Conservation (phyloP, 2,113 vertebrate genomes). For the Synodontis membranacea region DNA sequence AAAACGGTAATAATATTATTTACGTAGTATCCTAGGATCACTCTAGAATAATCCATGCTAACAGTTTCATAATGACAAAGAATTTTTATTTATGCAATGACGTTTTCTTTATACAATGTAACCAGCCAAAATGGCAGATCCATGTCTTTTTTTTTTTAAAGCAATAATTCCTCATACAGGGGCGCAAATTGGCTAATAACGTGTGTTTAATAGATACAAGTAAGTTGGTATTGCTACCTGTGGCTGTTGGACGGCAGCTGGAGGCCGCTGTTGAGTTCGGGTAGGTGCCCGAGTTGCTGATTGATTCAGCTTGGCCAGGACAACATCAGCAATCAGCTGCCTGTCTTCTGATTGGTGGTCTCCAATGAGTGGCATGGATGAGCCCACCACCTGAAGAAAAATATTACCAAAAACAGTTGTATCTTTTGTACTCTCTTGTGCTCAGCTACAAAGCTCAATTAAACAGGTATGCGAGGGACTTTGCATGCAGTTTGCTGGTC, state of each 20-base stretch:
- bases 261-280: slow-evolving; percentile 84
- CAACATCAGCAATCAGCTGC: slow-evolving; percentile 90
- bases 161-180: neutral
- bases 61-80: neutral
- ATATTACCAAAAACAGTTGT: neutral
- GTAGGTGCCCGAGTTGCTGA: slow-evolving; percentile 71
- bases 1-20: neutral
- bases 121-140: neutral
- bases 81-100: neutral
- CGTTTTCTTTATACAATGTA: too few species aligned
- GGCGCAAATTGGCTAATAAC: neutral
- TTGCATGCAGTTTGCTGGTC: neutral
- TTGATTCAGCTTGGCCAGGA: slow-evolving; percentile 90
- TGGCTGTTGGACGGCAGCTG: slow-evolving; percentile 85
- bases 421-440: neutral
- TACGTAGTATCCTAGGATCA: neutral
- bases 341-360: slow-evolving; percentile 94
- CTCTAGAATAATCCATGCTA: neutral
- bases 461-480: neutral
- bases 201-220: neutral
- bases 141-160: neutral
- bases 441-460: neutral
- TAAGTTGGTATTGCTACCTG: slow-evolving; percentile 74
- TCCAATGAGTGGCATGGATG: slow-evolving; percentile 93
- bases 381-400: slow-evolving; percentile 86